These are phyloP conservation scores for Drosophila kanekoi DNA, from an alignment of 2,888 invertebrate genomes.

Conservation along the genomic window DNA sequence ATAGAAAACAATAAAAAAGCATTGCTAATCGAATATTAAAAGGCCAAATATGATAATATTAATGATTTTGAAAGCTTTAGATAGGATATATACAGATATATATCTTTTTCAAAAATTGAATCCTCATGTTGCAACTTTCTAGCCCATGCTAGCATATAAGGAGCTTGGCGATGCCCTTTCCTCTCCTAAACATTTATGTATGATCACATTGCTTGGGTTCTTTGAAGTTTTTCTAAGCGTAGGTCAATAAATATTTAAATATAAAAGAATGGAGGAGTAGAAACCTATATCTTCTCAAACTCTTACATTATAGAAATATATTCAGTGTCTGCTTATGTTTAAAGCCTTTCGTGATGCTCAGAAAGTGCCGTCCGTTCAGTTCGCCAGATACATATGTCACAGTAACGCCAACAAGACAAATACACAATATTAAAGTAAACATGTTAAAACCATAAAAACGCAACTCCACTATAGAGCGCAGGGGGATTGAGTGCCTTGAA, in stretches of 20 bases:
- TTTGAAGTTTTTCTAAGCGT: too few species aligned
- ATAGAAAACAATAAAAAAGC: neutral
- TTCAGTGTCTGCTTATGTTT: neutral
- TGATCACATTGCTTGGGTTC: too few species aligned
- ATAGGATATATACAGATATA: neutral
- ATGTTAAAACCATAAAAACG: conserved; percentile 80
- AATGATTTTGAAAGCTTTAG: neutral
- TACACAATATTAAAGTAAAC: conserved; percentile 80
- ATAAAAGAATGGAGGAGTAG: neutral
- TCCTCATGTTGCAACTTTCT: too few species aligned
- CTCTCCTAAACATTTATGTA: too few species aligned
- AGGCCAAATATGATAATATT: neutral
- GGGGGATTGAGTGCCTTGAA: neutral
- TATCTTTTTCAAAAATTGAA: too few species aligned
- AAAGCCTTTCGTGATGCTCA: neutral
- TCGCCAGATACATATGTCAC: conserved; percentile 66
- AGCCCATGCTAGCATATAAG: too few species aligned
- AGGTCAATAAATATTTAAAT: neutral
- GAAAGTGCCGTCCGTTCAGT: conserved; percentile 6
- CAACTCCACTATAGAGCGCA: conserved; percentile 62
- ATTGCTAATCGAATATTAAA: neutral
- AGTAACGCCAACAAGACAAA: conserved; percentile 75
- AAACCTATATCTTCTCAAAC: too few species aligned
- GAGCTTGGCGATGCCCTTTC: too few species aligned
- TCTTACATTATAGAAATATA: neutral